Conservation (phyloP, 2,888 invertebrate genomes). For the Conomelus anceps region DNA sequence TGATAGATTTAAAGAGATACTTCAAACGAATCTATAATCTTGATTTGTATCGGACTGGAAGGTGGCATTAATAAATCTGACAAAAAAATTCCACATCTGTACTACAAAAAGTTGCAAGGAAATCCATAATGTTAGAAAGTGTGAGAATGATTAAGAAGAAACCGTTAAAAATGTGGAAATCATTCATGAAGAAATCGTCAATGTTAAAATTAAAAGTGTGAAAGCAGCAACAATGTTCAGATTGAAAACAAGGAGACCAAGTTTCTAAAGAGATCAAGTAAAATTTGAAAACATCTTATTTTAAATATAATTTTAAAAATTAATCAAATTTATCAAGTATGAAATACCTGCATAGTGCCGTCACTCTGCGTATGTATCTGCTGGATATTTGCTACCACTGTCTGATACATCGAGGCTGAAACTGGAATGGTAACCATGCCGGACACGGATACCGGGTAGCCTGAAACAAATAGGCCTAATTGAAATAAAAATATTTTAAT, state of each 20-base stretch:
- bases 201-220: background rate
- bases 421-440: constrained; percentile 95
- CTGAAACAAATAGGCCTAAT: constrained; percentile 41
- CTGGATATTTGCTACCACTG: constrained; percentile 87
- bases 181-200: too few relatives aligned
- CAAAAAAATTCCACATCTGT: too few relatives aligned
- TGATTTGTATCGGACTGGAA: too few relatives aligned
- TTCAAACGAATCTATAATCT: too few relatives aligned
- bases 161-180: too few relatives aligned
- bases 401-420: constrained; percentile 92
- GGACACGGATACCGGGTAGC: constrained; percentile 76
- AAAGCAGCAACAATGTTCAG: background rate
- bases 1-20: too few relatives aligned
- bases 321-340: constrained; percentile 6
- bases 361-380: constrained; percentile 64
- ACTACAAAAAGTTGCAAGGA: too few relatives aligned
- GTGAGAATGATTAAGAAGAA: too few relatives aligned
- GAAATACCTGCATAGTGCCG: constrained; percentile 65
- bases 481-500: constrained; percentile 15
- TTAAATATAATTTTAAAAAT: background rate
- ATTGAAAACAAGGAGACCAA: too few relatives aligned
- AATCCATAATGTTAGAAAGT: too few relatives aligned
- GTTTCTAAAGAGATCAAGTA: background rate
- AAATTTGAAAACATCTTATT: background rate
- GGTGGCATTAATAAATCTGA: too few relatives aligned